Conservation (phyloP, 2,797 vertebrate genomes). For the Euphonia xanthogaster region DNA sequence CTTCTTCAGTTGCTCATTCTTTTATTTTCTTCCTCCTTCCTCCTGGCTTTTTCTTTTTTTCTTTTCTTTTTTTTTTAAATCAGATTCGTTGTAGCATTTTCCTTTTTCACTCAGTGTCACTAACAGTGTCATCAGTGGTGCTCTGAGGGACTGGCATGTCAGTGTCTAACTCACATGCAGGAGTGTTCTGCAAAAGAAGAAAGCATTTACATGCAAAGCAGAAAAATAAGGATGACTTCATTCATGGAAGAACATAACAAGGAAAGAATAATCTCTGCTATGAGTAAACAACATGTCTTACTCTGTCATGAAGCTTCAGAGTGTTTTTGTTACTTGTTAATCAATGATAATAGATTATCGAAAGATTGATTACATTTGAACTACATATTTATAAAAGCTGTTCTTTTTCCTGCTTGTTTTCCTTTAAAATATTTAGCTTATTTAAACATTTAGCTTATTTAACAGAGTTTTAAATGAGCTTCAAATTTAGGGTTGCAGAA, state of each 20-base stretch:
- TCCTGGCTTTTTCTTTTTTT: not conserved
- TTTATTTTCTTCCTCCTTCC: conserved; percentile 47
- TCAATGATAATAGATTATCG: not conserved
- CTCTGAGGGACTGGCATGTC: not conserved
- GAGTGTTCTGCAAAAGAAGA: not conserved
- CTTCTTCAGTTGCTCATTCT: conserved; percentile 69
- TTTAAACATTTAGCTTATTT: not conserved
- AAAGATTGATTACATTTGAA: not conserved
- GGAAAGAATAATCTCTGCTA: not conserved
- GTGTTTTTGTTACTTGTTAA: not conserved
- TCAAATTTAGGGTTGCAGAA: not conserved
- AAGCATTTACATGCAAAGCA: not conserved
- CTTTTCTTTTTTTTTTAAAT: not conserved
- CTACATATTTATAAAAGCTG: not conserved
- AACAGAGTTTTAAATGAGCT: not conserved
- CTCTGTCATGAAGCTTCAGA: not conserved
- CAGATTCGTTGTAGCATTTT: conserved; percentile 43
- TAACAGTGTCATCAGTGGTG: conserved; percentile 38
- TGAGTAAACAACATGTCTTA: not conserved
- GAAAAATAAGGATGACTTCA: not conserved
- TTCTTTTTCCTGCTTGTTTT: not conserved
- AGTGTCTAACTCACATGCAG: not conserved
- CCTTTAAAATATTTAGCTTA: not conserved
- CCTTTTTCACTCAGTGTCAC: conserved; percentile 66
- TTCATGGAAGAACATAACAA: not conserved